These are phyloP conservation scores for Hyla sarda DNA, from an alignment of 2,113 vertebrate genomes.

Conservation along the genomic window DNA sequence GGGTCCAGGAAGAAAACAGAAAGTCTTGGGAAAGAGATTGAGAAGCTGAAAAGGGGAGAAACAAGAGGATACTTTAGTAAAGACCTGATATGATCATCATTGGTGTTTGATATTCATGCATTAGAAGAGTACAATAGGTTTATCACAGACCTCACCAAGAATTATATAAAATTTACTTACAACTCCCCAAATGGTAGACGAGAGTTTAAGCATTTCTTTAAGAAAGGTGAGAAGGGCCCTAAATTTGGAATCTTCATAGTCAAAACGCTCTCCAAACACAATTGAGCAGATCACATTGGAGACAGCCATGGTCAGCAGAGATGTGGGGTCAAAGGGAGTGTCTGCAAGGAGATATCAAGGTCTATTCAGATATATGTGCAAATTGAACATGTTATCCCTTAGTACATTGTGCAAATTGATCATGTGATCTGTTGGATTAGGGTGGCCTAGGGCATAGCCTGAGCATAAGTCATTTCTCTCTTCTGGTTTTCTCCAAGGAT, in stretches of 20 bases:
- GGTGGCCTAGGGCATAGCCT: too few relatives aligned
- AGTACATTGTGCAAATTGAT: too few relatives aligned
- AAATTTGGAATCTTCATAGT: slow-evolving; percentile 68
- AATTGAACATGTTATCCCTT: neutral
- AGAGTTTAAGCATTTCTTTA: slow-evolving; percentile 59
- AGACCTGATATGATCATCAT: too few relatives aligned
- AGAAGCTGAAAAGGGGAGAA: slow-evolving; percentile 65
- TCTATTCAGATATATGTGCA: neutral
- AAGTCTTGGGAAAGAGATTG: slow-evolving; percentile 65
- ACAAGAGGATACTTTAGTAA: too few relatives aligned
- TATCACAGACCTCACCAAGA: too few relatives aligned
- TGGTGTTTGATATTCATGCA: too few relatives aligned
- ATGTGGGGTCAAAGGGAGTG: slow-evolving; percentile 71
- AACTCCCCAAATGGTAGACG: slow-evolving; percentile 65
- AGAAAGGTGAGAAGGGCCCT: slow-evolving; percentile 58
- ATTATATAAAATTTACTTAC: slow-evolving; percentile 49
- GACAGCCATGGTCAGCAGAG: slow-evolving; percentile 67
- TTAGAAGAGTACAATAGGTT: too few relatives aligned
- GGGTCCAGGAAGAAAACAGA: slow-evolving; percentile 64
- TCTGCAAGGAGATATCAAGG: slow-evolving; percentile 62
- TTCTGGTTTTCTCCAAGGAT: too few relatives aligned
- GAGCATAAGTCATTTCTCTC: too few relatives aligned
- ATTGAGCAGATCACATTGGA: slow-evolving; percentile 81
- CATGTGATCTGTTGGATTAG: too few relatives aligned
- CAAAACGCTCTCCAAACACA: slow-evolving; percentile 75